Evolutionary conservation across 2,113 vertebrate genomes (phyloP), one percentile per base, ranked within the genome.

Genomic region (Stegostoma tigrinum): DNA sequence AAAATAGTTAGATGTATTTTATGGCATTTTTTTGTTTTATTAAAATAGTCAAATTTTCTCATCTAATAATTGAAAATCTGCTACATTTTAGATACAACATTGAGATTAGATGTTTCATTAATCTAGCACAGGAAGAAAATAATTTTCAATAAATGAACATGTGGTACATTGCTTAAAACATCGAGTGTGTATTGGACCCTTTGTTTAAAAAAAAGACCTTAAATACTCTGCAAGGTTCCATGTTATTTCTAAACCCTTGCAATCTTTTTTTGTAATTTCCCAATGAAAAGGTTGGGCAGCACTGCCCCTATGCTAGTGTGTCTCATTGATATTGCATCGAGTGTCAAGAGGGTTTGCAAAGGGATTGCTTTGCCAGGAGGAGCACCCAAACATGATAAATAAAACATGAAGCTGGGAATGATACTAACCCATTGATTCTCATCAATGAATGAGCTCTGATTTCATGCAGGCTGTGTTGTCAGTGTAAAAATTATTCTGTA

Each of bases 351-450:
- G 68, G 68, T 42, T 95, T 95, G 42, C 94, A 95, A 52, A 75
- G 7, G 94, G 67, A 75, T 75, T 95, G 94, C 94, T 70, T 95
- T 95, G 42, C 94, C 48, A 42, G 3, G 94, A 95, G 45, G 94
- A 95, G 94, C 94, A 95, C 94, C 94, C 94, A 95, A 95, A 95
- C 94, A 95, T 45, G 38, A 95, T 95, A 72, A 95, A 75, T 95
- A 95, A 95, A 95, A 95, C 94, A 95, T 75, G 67, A 52, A 95
- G 67, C 94, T 34, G 67, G 94, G 42, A 95, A 52, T 14, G 38
- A 72, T 75, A 75, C 94, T 95, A 95, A 95, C 72, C 94, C 45
- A 95, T 95, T 95, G 94, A 95, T 95, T 75, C 68, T 45, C 68
- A 72, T 75, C 94, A 95, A 52, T 72, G 94, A 95, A 72, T 34